Base-by-base conservation (phyloP, 2,113 vertebrate species). In the Rhea americana region DNA sequence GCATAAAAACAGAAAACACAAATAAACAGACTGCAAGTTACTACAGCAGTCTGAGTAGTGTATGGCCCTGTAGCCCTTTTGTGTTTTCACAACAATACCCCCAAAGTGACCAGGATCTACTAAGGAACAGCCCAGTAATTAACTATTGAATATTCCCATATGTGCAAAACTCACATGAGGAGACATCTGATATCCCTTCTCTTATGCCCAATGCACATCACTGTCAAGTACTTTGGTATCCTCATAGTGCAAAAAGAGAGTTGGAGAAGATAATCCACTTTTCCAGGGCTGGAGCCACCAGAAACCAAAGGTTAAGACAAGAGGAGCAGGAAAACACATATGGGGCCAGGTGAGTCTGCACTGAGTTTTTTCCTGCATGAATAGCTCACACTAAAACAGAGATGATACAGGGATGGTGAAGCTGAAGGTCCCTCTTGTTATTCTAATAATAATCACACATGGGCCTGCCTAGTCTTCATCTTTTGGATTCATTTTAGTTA, bases 191-290 rank as follows among this genome's bases (percentile, higher is more conserved):
- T 5, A 47, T 24, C 13, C 66, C 37, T 25, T 21, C 28, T 21
- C 41, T 16, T 5, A 14, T 2, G 4, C 8, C 16, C 67, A 17
- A 2, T 5, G 3, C 3, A 1, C 4, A 2, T 35, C 63, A 5
- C 1, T 9, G 4, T 2, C 24, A 6, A 24, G 43, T 17, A 58
- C 41, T 32, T 25, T 0, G 5, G 41, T n/a, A 70, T 3, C 8
- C n/a, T 43, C 19, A 13, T 4, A 2, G 14, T 35, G 48, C 16
- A 1, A 11, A 41, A 39, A 53, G 58, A 17, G 20, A 63, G 39
- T 41, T 35, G 75, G 39, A 22, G 28, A 28, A 86, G 65, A 11
- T 32, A 4, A 18, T 7, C 47, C 19, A 22, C 32, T 35, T 3
- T 18, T 10, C 22, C 41, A 8, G 1, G 2, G 5, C 37, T 9